Evolutionary conservation across 1,140 invertebrate genomes (phyloP), one percentile per base, ranked within the genome.

Genomic region (Nixonia krombeini): DNA sequence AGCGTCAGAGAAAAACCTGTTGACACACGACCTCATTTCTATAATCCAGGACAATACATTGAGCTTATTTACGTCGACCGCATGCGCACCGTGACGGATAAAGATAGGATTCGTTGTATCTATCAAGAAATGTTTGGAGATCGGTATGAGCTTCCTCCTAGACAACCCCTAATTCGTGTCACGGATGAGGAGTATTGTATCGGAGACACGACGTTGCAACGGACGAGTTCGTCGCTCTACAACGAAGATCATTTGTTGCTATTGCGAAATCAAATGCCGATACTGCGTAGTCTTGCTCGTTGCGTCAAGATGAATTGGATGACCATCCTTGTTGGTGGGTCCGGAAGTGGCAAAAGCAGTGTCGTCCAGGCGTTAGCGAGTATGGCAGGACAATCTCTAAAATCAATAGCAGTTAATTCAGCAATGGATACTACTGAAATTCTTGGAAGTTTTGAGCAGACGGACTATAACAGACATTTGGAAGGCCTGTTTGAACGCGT

Each of bases 371-470:
- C 93, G 12, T 80, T 98, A 16, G 90, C 96, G 0, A 86, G 89
- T 62, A 75, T 98, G 1, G 87, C 88, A 0, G 94, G 94, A 0
- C 88, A 90, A 61, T 86, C 90, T 44, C 85, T 99, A 1, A 87
- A 90, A 68, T 90, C 93, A 0, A 83, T 99, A 47, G 88, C 91
- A n/a, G 91, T 98, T 9, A 97, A 95, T 77, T 93, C 94, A 25
- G 91, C 94, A 29, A 98, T 96, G 90, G 97, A 99, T 76, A 97
- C 96, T 0, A 95, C 93, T 0, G 97, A 99, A 80, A 89, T 99
- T 35, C 87, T 99, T 3, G 97, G 97, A 41, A 95, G 95, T 28
- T 99, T 97, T 83, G 96, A 99, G 88, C 97, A 90, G 91, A 89
- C 89, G 47, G 91, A 93, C 80, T 88, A 92, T 40, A 90, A 89